phyloP scores from a whole-genome alignment of 2,888 invertebrate species.

The Cyrtodaria siliqua region DNA sequence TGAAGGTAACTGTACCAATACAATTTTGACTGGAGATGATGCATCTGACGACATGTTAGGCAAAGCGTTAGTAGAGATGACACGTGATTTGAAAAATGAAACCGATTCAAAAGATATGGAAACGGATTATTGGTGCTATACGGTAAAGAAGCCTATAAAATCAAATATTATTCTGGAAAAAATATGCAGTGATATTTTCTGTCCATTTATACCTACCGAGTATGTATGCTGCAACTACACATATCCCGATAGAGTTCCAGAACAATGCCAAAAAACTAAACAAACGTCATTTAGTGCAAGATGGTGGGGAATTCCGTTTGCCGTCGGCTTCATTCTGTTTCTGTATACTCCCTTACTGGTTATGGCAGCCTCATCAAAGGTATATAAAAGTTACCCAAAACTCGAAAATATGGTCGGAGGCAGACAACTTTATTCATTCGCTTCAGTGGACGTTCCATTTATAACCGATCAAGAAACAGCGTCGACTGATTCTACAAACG shows the following conservation, averaged over 20 bases:
- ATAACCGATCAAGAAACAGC: too few relatives aligned
- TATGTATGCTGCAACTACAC: slow-evolving; percentile 7
- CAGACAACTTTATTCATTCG: neutral
- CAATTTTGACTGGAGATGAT: too few relatives aligned
- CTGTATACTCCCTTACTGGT: slow-evolving; percentile 7
- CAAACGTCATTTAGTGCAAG: too few relatives aligned
- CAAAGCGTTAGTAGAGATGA: too few relatives aligned
- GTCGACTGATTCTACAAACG: too few relatives aligned
- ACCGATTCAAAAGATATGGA: neutral
- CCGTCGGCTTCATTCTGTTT: slow-evolving; percentile 4
- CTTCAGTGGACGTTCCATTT: too few relatives aligned
- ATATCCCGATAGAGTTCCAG: too few relatives aligned
- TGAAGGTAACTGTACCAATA: too few relatives aligned
- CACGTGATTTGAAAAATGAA: neutral
- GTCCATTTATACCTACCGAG: slow-evolving; percentile 1
- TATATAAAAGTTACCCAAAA: slow-evolving; percentile 2
- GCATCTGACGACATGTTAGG: too few relatives aligned
- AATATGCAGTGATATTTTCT: neutral
- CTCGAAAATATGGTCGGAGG: neutral
- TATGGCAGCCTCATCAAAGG: neutral
- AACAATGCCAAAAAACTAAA: too few relatives aligned
- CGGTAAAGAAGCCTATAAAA: too few relatives aligned
- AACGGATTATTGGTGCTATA: neutral
- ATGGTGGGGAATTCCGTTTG: slow-evolving; percentile 10
- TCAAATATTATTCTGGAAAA: neutral